These are phyloP conservation scores for Plotosus lineatus DNA, from an alignment of 2,113 vertebrate genomes.

Conservation along the genomic window DNA sequence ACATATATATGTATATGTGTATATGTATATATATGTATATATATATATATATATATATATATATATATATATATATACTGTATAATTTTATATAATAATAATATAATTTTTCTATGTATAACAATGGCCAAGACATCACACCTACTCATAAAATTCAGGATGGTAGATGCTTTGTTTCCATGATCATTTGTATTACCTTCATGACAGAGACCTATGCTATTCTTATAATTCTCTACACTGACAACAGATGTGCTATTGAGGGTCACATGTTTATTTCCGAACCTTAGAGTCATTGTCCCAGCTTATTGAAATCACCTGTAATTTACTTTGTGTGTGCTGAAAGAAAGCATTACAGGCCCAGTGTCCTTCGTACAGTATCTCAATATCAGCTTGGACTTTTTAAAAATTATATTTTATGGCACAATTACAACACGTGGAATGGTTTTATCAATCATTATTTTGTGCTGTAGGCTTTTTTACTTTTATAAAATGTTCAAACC, in stretches of 20 bases:
- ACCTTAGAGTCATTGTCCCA: constrained; percentile 24
- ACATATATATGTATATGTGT: too few species aligned
- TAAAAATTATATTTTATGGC: not conserved
- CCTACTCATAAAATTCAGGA: not conserved
- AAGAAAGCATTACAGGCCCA: constrained; percentile 17
- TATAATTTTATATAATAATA: not conserved
- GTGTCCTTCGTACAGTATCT: not conserved
- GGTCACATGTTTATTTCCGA: constrained; percentile 33
- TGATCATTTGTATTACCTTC: constrained; percentile 2
- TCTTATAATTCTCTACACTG: constrained; percentile 20
- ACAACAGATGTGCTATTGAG: constrained; percentile 39
- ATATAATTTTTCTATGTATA: not conserved
- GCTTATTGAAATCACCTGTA: constrained; percentile 29
- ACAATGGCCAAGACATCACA: constrained; percentile 5
- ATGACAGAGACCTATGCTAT: constrained; percentile 24
- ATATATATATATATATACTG: too few species aligned
- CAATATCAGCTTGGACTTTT: not conserved
- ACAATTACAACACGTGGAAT: not conserved
- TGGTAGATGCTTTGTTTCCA: constrained; percentile 12
- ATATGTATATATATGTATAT: too few species aligned
- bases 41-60: too few species aligned
- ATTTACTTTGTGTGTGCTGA: constrained; percentile 1
- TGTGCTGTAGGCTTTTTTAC: not conserved
- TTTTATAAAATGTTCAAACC: not conserved
- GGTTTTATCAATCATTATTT: not conserved